Conservation (phyloP, 2,113 vertebrate genomes). For the Rhipidura dahli region DNA sequence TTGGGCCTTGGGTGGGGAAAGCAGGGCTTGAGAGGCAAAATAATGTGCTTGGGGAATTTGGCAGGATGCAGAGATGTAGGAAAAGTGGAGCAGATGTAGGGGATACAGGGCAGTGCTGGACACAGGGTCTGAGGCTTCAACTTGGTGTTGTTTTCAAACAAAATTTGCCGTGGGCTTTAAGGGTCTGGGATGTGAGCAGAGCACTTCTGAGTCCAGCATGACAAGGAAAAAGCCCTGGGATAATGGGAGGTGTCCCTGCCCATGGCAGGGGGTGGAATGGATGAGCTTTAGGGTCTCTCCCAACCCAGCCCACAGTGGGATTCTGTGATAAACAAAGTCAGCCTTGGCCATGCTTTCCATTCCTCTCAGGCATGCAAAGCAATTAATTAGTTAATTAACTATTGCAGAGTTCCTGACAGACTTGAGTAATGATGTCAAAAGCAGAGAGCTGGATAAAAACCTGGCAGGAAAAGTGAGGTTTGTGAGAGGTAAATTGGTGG, state of each 20-base stretch:
- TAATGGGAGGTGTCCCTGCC: neutral
- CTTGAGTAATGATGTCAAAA: neutral
- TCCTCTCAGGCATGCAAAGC: neutral
- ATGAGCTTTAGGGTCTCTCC: neutral
- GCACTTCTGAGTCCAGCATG: too few relatives aligned
- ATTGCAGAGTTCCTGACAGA: neutral
- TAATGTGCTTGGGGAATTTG: too few relatives aligned
- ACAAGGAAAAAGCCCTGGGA: neutral
- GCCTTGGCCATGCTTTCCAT: neutral
- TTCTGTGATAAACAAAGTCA: neutral
- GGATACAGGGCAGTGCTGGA: too few relatives aligned
- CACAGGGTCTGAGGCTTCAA: too few relatives aligned
- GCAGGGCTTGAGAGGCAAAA: too few relatives aligned
- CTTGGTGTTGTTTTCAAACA: too few relatives aligned
- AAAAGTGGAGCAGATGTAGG: too few relatives aligned
- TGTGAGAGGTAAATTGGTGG: neutral
- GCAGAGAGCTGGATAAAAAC: neutral
- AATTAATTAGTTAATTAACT: conserved; percentile 29
- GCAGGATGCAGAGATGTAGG: too few relatives aligned
- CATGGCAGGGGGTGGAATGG: neutral
- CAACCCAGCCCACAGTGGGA: neutral
- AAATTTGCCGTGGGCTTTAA: too few relatives aligned
- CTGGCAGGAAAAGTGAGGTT: neutral
- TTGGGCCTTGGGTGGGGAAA: too few relatives aligned
- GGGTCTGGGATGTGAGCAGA: too few relatives aligned